Conservation (phyloP, 2,113 vertebrate species). For the Boleophthalmus pectinirostris region DNA sequence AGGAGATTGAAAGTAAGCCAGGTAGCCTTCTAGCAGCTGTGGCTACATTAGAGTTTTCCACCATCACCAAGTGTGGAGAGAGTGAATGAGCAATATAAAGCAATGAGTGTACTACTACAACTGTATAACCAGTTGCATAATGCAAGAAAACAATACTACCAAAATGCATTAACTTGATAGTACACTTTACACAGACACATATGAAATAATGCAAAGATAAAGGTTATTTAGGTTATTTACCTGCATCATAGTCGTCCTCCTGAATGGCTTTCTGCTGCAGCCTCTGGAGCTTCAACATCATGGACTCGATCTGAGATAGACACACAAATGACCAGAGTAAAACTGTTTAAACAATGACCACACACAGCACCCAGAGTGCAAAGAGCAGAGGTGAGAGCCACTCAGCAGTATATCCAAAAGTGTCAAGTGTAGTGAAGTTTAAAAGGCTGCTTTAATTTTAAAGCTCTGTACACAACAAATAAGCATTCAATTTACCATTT, state of each 20-base stretch:
- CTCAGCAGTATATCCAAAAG: slow-evolving; percentile 14
- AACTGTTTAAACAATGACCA: slow-evolving; percentile 17
- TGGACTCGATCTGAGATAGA: slow-evolving; percentile 80
- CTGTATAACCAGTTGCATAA: not conserved
- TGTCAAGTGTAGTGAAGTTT: not conserved
- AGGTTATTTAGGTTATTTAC: slow-evolving; percentile 66
- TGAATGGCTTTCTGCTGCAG: slow-evolving; percentile 87
- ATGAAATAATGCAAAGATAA: not conserved
- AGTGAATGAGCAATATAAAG: not conserved
- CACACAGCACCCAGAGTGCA: slow-evolving; percentile 15
- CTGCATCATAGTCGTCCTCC: slow-evolving; percentile 88
- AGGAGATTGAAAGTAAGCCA: not conserved
- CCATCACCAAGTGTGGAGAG: not conserved
- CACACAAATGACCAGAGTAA: slow-evolving; percentile 12
- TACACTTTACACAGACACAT: not conserved
- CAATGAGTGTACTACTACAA: not conserved
- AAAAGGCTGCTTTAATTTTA: not conserved
- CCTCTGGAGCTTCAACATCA: slow-evolving; percentile 83
- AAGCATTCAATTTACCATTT: not conserved
- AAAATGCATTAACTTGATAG: not conserved
- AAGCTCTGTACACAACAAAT: not conserved
- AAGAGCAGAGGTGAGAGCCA: slow-evolving; percentile 11
- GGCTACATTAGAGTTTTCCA: not conserved
- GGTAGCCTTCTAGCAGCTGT: not conserved
- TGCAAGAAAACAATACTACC: not conserved